These are phyloP conservation scores for Eristalinus aeneus DNA, from an alignment of 2,888 invertebrate species.

Conservation along the genomic window DNA sequence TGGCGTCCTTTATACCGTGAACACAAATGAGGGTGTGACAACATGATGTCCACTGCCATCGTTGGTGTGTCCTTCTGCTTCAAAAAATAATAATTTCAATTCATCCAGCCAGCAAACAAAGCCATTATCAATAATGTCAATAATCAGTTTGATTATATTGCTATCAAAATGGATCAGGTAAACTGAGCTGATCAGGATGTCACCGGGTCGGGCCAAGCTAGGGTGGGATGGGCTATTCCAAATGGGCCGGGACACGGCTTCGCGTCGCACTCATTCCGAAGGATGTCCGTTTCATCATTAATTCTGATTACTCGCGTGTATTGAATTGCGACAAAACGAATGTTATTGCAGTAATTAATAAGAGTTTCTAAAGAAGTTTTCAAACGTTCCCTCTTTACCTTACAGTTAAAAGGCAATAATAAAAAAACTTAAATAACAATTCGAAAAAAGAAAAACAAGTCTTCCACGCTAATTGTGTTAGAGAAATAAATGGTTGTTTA, in stretches of 20 bases:
- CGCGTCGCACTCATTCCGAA: conserved; percentile 27
- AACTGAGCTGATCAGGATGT: conserved; percentile 68
- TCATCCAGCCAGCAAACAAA: conserved; percentile 67
- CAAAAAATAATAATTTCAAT: conserved; percentile 70
- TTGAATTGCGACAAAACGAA: conserved; percentile 57
- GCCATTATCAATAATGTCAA: conserved; percentile 71
- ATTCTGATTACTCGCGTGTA: conserved; percentile 70
- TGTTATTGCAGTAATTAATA: conserved; percentile 42
- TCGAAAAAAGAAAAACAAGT: background rate
- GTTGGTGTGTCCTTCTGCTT: conserved; percentile 65
- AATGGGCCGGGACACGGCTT: background rate
- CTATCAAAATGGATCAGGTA: conserved; percentile 66
- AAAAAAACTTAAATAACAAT: background rate
- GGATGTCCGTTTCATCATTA: conserved; percentile 57
- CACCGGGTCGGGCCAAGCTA: conserved; percentile 5
- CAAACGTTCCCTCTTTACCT: background rate
- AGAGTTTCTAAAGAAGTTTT: background rate
- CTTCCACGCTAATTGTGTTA: background rate
- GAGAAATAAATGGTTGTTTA: background rate
- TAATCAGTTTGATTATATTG: conserved; percentile 69
- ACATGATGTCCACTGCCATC: conserved; percentile 56
- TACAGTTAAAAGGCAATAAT: background rate
- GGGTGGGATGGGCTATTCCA: background rate
- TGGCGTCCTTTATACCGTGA: conserved; percentile 53
- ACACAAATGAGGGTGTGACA: conserved; percentile 71